Base-by-base conservation (phyloP, 92 coral and sea anemone genomes). In the Phenganax marumi region DNA sequence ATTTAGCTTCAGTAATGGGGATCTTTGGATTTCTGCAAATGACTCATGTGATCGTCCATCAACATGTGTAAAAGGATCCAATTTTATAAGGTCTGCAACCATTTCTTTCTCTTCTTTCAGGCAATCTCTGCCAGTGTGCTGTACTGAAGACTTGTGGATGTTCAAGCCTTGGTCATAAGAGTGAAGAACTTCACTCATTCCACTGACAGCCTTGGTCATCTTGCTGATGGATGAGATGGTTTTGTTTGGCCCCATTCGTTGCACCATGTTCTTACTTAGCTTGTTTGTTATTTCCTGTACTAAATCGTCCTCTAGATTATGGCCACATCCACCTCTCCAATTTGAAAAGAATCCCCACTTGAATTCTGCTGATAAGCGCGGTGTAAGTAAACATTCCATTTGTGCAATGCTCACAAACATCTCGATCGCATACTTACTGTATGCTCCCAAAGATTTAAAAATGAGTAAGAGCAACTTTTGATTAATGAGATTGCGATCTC, bases 351-450 rank as follows among this genome's bases (percentile, higher is more conserved):
- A 71, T 3, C 52, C 76, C 76, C 76, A 71, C 24, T 47, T 71
- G 54, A 71, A 71, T 50, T 71, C 76, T 46, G 76, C 76, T 39
- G 55, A 71, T 12, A 71, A 47, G 22, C 76, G 51, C 12, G 76
- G 76, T 71, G 76, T 71, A 13, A 71, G 76, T 47, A 39, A 71
- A 71, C 76, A 71, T 51, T 48, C 76, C 76, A 71, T 71, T 71
- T 71, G 76, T 10, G 76, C 76, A 39, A 71, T 71, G 57, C 76
- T 71, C 17, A 71, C 76, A 48, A 71, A 71, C 76, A 71, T 39
- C 26, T 60, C 66, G 6, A 60, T 10, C 5, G 66, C 66, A 60
- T 60, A 60, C 24, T 60, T 60, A 60, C 66, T 60, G 24, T 60
- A 60, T 60, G 66, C 22, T 16, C 66, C 66, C 23, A 60, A 17